A percentile compares a stretch with the other conserved stretches of the same genome.
phyloP scores from a whole-genome alignment of 2,888 invertebrate genomes.

The Gryllus longicercus region DNA sequence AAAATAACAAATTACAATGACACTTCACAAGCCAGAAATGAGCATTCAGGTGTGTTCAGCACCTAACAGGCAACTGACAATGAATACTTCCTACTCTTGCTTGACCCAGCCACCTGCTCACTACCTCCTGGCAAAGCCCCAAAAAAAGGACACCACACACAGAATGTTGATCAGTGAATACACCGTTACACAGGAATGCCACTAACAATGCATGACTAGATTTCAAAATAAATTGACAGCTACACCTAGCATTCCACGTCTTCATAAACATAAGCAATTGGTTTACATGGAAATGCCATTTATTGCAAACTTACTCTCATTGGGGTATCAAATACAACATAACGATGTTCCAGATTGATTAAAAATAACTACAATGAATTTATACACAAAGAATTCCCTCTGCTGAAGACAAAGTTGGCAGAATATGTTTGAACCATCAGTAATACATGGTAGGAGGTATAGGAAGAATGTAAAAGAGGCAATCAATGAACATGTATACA shows the following conservation, averaged over 20 bases:
- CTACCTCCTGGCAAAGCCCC: neutral
- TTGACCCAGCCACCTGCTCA: neutral
- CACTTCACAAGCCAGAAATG: too few relatives aligned
- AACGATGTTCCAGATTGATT: neutral
- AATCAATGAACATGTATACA: neutral
- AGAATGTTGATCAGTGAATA: neutral
- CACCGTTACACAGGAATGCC: neutral
- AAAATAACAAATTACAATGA: too few relatives aligned
- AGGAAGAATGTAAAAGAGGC: neutral
- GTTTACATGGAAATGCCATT: slow-evolving; percentile 11
- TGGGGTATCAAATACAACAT: slow-evolving; percentile 17
- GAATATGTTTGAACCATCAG: slow-evolving; percentile 3
- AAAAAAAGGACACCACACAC: neutral
- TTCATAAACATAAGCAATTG: neutral
- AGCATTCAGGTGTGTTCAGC: too few relatives aligned
- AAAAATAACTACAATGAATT: neutral
- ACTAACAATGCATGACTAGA: neutral
- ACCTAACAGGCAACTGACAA: neutral
- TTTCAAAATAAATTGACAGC: neutral
- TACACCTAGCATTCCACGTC: neutral
- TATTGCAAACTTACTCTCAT: slow-evolving; percentile 2
- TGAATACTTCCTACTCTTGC: neutral
- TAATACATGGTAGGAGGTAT: neutral
- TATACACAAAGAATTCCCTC: neutral
- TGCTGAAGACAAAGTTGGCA: neutral